phyloP scores from a whole-genome alignment of 2,113 vertebrate species.

The Brachypteracias leptosomus region DNA sequence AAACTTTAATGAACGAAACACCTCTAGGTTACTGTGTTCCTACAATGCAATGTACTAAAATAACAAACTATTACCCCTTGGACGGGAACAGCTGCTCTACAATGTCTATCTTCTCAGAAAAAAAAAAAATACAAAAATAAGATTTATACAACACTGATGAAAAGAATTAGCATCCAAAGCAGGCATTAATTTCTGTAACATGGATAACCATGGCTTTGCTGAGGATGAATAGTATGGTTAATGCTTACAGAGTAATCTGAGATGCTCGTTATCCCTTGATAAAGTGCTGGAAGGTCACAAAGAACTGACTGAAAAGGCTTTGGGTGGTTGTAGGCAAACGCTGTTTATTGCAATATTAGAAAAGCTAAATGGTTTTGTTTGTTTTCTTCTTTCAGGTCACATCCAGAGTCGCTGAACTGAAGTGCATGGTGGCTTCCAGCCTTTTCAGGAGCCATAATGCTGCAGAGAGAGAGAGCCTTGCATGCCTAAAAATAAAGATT shows the following conservation, averaged over 20 bases:
- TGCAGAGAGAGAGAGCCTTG: not conserved
- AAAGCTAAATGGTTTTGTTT: constrained; percentile 31
- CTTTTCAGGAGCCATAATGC: constrained; percentile 1
- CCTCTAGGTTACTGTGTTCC: not conserved
- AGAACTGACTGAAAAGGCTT: constrained; percentile 13
- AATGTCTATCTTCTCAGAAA: not conserved
- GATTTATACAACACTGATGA: not conserved
- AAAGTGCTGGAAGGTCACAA: not conserved
- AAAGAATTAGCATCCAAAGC: not conserved
- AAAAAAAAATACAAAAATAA: not conserved
- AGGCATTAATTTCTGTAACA: not conserved
- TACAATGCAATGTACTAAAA: not conserved
- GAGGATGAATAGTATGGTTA: not conserved
- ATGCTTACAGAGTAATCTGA: not conserved
- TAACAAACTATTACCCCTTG: not conserved
- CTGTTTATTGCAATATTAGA: constrained; percentile 13
- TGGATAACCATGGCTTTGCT: not conserved
- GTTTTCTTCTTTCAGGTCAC: constrained; percentile 19
- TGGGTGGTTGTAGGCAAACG: not conserved
- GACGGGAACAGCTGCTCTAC: not conserved
- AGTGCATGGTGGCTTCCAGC: not conserved
- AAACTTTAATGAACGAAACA: not conserved
- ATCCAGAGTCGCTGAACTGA: not conserved
- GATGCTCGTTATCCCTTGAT: not conserved
- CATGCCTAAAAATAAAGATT: not conserved